Evolutionary conservation across 2,797 vertebrate genomes (phyloP).

Genomic region (Carduelis carduelis): DNA sequence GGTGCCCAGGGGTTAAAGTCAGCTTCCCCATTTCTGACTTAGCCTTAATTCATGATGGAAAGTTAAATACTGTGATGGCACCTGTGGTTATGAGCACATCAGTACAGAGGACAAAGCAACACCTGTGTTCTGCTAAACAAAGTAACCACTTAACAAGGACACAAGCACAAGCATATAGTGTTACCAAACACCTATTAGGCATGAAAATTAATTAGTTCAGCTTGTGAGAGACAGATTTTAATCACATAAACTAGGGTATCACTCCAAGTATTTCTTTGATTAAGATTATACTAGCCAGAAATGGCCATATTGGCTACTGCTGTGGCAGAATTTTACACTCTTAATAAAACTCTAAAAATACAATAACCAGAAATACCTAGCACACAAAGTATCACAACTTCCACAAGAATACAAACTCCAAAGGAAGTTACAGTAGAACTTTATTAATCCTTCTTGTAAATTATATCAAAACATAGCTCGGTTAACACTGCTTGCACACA

Average conservation of each 20-base stretch:
- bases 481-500: constrained; percentile 4
- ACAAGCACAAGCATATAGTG: background rate
- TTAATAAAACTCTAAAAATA: background rate
- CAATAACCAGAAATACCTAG: background rate
- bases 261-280: background rate
- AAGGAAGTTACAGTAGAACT: constrained; percentile 17
- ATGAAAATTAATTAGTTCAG: background rate
- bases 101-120: background rate
- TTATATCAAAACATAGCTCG: background rate
- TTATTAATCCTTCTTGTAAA: constrained; percentile 44
- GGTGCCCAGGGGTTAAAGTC: background rate
- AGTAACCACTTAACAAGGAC: background rate
- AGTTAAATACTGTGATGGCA: background rate
- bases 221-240: background rate
- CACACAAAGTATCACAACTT: background rate
- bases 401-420: constrained; percentile 39
- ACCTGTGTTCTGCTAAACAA: background rate
- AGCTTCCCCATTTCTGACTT: background rate
- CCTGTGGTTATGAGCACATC: background rate
- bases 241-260: background rate
- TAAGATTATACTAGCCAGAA: background rate
- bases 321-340: background rate
- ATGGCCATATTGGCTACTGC: background rate
- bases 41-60: background rate
- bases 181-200: background rate